Evolutionary conservation across 2,113 vertebrate species (phyloP), one percentile per base, ranked within the genome.

Genomic region (Rhynchomys soricoides): DNA sequence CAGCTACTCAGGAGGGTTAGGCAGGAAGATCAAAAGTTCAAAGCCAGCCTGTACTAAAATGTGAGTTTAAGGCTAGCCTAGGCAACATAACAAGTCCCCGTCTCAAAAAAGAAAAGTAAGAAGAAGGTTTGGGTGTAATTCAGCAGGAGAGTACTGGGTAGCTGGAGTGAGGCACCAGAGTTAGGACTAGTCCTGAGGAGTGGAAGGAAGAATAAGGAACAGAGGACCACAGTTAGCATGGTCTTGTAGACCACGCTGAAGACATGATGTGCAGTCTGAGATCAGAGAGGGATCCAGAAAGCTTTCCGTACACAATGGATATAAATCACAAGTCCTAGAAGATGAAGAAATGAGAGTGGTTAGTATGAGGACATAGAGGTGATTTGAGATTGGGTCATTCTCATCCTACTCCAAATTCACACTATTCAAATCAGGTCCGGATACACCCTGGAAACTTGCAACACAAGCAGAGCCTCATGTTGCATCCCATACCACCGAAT

Each of bases 351-450:
- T 37, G 15, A 34, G 3, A 86, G n/a, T 5, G 17, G 62, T 11
- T 55, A 4, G 64, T 45, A 73, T 0, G 0, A 4, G 34, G 34
- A 68, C 34, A 40, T 2, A 59, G 24, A 83, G 16, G 7, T 0
- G 2, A 85, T 34, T 34, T 31, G 71, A 77, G 15, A 26, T 4
- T 0, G 3, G 0, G 31, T 24, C 11, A 26, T 86, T 82, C 16
- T 11, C 37, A 78, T 90, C 8, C 13, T 48, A 11, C 2, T 24
- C 40, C 8, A 74, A 83, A 57, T 52, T 55, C 19, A 37, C 62
- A 40, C 13, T 73, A 68, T 75, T 88, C 52, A 45, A 43, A 29
- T 17, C 4, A 68, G 21, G 11, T 45, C 34, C 8, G 62, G 62
- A 68, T 7, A 59, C 37, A 7, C n/a, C 21, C 62, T 70, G 11